Base-by-base conservation (phyloP, 2,888 invertebrate genomes). In the Lasioglossum morio region DNA sequence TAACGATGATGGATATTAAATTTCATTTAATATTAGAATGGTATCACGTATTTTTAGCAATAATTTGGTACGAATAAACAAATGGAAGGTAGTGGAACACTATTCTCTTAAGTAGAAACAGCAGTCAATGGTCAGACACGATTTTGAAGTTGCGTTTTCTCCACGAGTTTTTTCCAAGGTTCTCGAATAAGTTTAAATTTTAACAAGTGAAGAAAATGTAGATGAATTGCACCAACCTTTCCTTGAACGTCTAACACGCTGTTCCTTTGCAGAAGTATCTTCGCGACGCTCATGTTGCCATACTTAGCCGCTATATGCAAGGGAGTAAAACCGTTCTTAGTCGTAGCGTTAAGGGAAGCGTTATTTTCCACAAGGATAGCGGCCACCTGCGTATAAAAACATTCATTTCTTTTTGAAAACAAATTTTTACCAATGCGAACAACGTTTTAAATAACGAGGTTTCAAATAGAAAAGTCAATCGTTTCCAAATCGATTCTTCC, bases 261-360 rank as follows among this genome's bases (percentile, higher is more conserved):
- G 48, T 98, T 98, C 85, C 98, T 97, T 92, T 98, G 98, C 79
- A 99, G 96, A 79, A 99, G 96, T 83, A 99, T 96, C 86, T 98
- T 96, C 0, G 98, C 99, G 2, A 99, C 98, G 88, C 97, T 97
- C 84, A 98, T 97, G 94, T 98, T 98, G n/a, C 99, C 99, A 95
- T 99, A 99, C 95, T 99, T 99, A 70, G 99, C 98, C 5, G 99
- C 99, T 82, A 99, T 96, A 96, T 99, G 99, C 12, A 99, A 97
- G 0, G 99, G 99, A 0, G 99, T 99, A 96, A 99, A 99, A 16
- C 99, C 99, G 96, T 98, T 98, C 92, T 99, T 99, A 10, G 99
- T 99, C n/a, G 98, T 97, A 1, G 98, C 97, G 89, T 98, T 97
- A 79, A 98, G 96, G 72, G 98, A 97, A 0, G 99, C 99, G 88